Evolutionary conservation across 2,888 invertebrate species (phyloP).

Genomic region (Beris chalybata): DNA sequence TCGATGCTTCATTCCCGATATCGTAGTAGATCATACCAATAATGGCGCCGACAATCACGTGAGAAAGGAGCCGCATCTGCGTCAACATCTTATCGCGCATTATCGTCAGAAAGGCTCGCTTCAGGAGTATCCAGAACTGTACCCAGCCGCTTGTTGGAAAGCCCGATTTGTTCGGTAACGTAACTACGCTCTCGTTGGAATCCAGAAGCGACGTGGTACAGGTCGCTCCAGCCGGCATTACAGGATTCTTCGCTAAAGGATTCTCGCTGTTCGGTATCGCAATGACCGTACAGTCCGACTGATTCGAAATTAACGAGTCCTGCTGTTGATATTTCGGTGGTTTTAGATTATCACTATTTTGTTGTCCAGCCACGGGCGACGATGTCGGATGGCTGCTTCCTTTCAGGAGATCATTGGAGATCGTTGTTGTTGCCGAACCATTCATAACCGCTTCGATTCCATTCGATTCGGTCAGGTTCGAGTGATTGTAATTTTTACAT

Average conservation of each 20-base stretch:
- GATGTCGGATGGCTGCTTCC: conserved; percentile 57
- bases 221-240: conserved; percentile 59
- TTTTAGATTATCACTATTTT: conserved; percentile 52
- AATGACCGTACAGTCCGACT: conserved; percentile 51
- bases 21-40: conserved; percentile 93
- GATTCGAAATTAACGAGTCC: conserved; percentile 41
- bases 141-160: conserved; percentile 81
- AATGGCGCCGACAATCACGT: conserved; percentile 78
- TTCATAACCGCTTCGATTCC: conserved; percentile 37
- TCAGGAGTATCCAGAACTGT: conserved; percentile 86
- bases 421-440: conserved; percentile 45
- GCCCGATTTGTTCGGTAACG: conserved; percentile 66
- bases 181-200: conserved; percentile 72
- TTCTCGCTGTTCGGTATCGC: conserved; percentile 46
- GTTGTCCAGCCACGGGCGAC: conserved; percentile 43
- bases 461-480: conserved; percentile 42
- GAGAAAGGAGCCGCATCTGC: conserved; percentile 75
- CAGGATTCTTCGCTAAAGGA: conserved; percentile 47
- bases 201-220: conserved; percentile 72
- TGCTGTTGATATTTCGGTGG: conserved; percentile 51
- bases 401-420: conserved; percentile 64
- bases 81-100: conserved; percentile 87
- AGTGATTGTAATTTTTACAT: conserved; percentile 64
- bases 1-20: conserved; percentile 89
- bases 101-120: conserved; percentile 80